Conservation (phyloP, 2,113 vertebrate species). For the Etheostoma spectabile region DNA sequence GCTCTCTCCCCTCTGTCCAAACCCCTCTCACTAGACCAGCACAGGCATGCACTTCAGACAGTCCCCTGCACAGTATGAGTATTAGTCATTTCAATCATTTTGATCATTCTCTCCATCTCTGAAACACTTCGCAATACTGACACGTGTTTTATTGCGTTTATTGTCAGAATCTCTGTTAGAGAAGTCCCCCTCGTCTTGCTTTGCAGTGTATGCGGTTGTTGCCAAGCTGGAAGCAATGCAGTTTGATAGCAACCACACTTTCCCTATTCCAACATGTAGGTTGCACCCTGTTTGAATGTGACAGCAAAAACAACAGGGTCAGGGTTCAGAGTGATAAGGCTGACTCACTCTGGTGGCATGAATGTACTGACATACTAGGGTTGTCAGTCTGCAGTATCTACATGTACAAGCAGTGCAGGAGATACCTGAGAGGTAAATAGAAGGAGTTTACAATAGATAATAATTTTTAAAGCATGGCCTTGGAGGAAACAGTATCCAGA, state of each 20-base stretch:
- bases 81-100: too few relatives aligned
- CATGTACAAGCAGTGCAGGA: neutral
- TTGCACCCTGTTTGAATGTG: constrained; percentile 38
- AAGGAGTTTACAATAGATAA: neutral
- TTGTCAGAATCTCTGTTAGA: too few relatives aligned
- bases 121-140: too few relatives aligned
- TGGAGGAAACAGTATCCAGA: constrained; percentile 1
- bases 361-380: constrained; percentile 4
- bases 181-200: too few relatives aligned
- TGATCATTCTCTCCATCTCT: too few relatives aligned
- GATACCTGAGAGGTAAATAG: constrained; percentile 4
- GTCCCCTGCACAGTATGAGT: too few relatives aligned
- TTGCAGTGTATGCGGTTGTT: too few relatives aligned
- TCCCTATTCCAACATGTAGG: constrained; percentile 28
- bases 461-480: neutral
- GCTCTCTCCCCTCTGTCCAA: too few relatives aligned
- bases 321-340: constrained; percentile 65
- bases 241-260: constrained; percentile 19
- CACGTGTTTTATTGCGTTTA: too few relatives aligned
- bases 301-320: constrained; percentile 58
- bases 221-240: too few relatives aligned
- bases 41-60: too few relatives aligned
- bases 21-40: too few relatives aligned
- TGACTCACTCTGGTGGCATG: constrained; percentile 19
- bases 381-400: constrained; percentile 2